Percentiles rank a stretch among this genome's conserved stretches.
phyloP scores from a whole-genome alignment of 2,113 vertebrate genomes.

The Silurus asotus region DNA sequence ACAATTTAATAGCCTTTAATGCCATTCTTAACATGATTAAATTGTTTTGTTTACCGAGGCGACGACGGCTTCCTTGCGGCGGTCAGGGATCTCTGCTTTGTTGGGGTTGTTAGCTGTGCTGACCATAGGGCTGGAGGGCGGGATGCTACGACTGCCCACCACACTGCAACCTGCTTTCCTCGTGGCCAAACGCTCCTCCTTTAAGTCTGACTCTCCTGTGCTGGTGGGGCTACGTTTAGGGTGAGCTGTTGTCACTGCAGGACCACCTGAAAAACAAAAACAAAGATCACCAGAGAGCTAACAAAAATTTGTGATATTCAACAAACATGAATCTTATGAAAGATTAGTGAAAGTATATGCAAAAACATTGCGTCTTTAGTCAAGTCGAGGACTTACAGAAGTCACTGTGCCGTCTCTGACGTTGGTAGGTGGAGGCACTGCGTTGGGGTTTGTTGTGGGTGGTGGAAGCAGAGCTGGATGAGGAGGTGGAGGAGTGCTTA shows the following conservation, averaged over 20 bases:
- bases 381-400: conserved; percentile 80
- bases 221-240: conserved; percentile 89
- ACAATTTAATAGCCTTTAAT: background rate
- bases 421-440: conserved; percentile 84
- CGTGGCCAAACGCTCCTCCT: conserved; percentile 82
- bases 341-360: background rate
- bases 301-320: background rate
- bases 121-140: conserved; percentile 93
- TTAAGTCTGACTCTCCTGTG: conserved; percentile 80
- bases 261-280: conserved; percentile 76
- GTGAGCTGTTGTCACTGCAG: conserved; percentile 81
- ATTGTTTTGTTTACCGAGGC: conserved; percentile 73
- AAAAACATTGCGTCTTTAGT: background rate
- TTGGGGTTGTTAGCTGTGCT: conserved; percentile 95
- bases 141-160: conserved; percentile 80
- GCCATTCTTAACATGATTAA: background rate
- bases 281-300: background rate
- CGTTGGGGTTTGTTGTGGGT: conserved; percentile 86
- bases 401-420: conserved; percentile 90
- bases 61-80: conserved; percentile 83
- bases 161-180: conserved; percentile 83
- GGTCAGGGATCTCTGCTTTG: conserved; percentile 90
- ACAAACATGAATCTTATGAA: background rate
- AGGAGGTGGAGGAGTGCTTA: conserved; percentile 77
- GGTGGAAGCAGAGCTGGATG: conserved; percentile 74